Percentiles rank a stretch among this genome's conserved stretches.
Evolutionary conservation across 35 echinoderm and acorn worm genomes (phyloP).

Genomic region (Holothuria glaberrima): DNA sequence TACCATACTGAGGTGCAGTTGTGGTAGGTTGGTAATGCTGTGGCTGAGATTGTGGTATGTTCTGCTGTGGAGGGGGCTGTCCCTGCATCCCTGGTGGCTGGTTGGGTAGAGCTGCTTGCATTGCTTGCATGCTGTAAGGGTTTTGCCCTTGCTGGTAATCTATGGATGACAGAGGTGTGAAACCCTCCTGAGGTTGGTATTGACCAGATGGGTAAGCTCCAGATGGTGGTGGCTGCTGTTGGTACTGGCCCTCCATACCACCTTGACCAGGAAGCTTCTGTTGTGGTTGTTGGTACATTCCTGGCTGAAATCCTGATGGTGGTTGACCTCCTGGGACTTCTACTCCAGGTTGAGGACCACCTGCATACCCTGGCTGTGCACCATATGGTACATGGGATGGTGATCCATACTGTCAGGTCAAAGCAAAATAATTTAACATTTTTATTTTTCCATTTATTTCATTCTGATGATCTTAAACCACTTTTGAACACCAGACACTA

Average conservation of each 20-base stretch:
- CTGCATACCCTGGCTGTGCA: constrained; percentile 40
- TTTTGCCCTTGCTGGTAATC: constrained; percentile 68
- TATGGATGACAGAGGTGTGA: constrained; percentile 61
- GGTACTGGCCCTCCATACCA: constrained; percentile 59
- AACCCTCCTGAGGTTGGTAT: constrained; percentile 35
- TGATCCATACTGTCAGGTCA: constrained; percentile 55
- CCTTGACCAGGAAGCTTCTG: constrained; percentile 44
- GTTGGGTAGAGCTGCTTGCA: constrained; percentile 70
- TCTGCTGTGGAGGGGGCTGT: constrained; percentile 42
- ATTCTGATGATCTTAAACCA: too few species aligned
- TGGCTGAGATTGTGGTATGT: constrained; percentile 61
- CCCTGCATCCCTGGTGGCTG: constrained; percentile 64
- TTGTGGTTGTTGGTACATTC: constrained; percentile 60
- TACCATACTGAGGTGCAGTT: constrained; percentile 20
- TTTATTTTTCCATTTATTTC: neutral
- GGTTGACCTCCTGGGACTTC: constrained; percentile 57
- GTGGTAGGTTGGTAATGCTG: constrained; percentile 48
- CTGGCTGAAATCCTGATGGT: constrained; percentile 54
- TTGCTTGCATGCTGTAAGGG: constrained; percentile 89
- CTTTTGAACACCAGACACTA: too few species aligned
- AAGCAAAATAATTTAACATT: neutral
- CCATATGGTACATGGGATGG: constrained; percentile 71
- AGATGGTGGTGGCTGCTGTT: constrained; percentile 46
- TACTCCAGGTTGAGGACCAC: constrained; percentile 37
- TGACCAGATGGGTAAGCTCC: neutral